Percentiles rank a stretch among this genome's conserved stretches.
Evolutionary conservation across 2,797 vertebrate genomes (phyloP).

Genomic region (Brachyalestes nurse): DNA sequence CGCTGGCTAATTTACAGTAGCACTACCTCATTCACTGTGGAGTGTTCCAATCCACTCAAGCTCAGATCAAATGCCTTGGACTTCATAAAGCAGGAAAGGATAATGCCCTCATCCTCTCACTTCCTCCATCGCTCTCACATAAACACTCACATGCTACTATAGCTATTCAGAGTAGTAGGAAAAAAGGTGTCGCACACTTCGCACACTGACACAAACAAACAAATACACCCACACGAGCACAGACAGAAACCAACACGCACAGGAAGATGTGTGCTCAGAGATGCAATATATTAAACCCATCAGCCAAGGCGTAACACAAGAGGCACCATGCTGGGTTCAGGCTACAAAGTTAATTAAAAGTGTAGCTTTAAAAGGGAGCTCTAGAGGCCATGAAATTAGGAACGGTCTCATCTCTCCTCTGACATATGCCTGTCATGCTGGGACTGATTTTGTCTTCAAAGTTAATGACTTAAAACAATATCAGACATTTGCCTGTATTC

Average conservation of each 20-base stretch:
- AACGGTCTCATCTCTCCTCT: not conserved
- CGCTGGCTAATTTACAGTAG: conserved; percentile 68
- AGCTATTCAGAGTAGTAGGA: not conserved
- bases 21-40: conserved; percentile 72
- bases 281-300: not conserved
- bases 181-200: conserved; percentile 38
- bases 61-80: conserved; percentile 72
- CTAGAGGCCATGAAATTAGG: conserved; percentile 17
- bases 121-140: not conserved
- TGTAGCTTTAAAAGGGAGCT: conserved; percentile 21
- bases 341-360: conserved; percentile 10
- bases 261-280: not conserved
- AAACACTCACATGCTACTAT: not conserved
- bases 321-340: conserved; percentile 2
- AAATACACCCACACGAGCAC: not conserved
- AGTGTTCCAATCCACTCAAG: conserved; percentile 74
- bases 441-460: conserved; percentile 13
- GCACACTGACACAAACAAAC: not conserved
- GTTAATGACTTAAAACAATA: conserved; percentile 1
- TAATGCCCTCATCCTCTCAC: not conserved
- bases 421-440: conserved; percentile 15
- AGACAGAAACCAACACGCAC: not conserved
- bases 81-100: conserved; percentile 40
- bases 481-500: not conserved
- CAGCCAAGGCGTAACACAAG: not conserved